Evolutionary conservation across 2,113 vertebrate genomes (phyloP).

Genomic region (Calyptomena viridis): DNA sequence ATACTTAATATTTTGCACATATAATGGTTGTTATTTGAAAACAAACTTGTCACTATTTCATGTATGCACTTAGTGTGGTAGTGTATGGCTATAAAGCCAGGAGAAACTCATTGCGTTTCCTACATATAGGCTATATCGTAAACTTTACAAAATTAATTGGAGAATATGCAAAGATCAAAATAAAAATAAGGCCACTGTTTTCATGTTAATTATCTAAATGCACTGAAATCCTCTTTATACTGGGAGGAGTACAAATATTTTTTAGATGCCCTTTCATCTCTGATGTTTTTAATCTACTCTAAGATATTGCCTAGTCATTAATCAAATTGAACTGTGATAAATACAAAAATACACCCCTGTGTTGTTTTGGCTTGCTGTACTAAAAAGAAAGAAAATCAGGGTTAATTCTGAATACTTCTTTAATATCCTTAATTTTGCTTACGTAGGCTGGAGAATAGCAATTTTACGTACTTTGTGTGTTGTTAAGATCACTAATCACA

Average conservation of each 20-base stretch:
- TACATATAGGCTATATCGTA: background rate
- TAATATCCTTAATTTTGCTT: constrained; percentile 16
- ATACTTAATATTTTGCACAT: background rate
- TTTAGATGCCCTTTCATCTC: constrained; percentile 26
- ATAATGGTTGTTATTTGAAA: background rate
- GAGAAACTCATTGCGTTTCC: background rate
- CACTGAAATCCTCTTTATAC: constrained; percentile 58
- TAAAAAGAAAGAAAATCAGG: background rate
- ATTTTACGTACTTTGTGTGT: background rate
- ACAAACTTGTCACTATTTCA: background rate
- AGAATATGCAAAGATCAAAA: constrained; percentile 28
- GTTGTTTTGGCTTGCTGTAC: background rate
- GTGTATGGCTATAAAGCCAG: background rate
- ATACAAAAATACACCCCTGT: background rate
- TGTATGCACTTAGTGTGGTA: background rate
- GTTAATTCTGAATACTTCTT: background rate
- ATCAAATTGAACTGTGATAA: constrained; percentile 57
- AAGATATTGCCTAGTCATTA: constrained; percentile 55
- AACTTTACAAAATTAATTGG: constrained; percentile 30
- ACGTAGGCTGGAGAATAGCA: background rate
- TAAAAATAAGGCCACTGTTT: constrained; percentile 32
- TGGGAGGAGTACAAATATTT: constrained; percentile 13
- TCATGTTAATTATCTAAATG: constrained; percentile 65
- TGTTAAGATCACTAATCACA: background rate
- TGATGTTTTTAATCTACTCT: constrained; percentile 47